phyloP scores from a whole-genome alignment of 2,888 invertebrate genomes.

The Napeogenes sylphis region DNA sequence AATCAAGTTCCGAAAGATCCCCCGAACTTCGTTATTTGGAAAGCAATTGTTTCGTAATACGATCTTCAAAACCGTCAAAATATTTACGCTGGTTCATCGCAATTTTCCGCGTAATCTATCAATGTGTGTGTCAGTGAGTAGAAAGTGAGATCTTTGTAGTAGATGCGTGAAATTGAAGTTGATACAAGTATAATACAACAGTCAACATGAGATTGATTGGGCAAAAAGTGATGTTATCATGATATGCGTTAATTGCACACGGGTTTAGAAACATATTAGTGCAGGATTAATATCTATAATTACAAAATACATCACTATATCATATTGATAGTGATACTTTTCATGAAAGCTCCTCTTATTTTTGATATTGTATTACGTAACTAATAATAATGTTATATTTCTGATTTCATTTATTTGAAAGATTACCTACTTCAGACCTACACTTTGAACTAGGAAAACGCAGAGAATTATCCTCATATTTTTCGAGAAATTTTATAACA shows the following conservation, averaged over 20 bases:
- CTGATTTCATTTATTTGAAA: too few species aligned
- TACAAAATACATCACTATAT: background rate
- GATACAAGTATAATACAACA: conserved; percentile 52
- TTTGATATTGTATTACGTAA: too few species aligned
- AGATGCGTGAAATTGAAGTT: conserved; percentile 65
- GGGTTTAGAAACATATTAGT: background rate
- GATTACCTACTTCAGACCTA: too few species aligned
- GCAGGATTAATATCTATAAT: background rate
- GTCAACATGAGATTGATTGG: conserved; percentile 40
- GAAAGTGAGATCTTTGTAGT: conserved; percentile 54
- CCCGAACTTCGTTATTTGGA: conserved; percentile 50
- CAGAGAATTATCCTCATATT: too few species aligned
- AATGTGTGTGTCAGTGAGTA: conserved; percentile 42
- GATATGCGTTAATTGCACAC: conserved; percentile 1
- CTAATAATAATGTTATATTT: too few species aligned
- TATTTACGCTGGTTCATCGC: conserved; percentile 67
- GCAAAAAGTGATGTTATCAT: conserved; percentile 15
- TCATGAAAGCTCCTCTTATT: too few species aligned
- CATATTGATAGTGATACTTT: too few species aligned
- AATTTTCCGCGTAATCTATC: conserved; percentile 73
- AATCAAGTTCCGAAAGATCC: conserved; percentile 61
- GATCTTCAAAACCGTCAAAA: conserved; percentile 68
- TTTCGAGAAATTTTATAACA: too few species aligned
- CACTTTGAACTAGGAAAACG: too few species aligned
- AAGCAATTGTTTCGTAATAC: conserved; percentile 72